phyloP scores from a whole-genome alignment of 2,113 vertebrate species.

The Carollia perspicillata region DNA sequence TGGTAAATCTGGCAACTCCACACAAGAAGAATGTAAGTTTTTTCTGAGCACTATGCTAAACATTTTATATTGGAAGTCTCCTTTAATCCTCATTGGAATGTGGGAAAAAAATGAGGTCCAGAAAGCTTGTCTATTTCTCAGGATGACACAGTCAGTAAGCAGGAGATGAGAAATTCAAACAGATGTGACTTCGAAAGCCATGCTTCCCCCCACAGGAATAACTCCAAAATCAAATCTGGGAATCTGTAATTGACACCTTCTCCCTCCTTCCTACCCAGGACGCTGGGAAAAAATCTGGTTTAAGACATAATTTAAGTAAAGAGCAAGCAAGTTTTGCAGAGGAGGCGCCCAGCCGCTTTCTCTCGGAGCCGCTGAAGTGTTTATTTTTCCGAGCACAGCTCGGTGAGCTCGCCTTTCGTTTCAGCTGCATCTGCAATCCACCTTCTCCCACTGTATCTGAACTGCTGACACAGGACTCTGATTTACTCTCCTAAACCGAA shows the following conservation, averaged over 20 bases:
- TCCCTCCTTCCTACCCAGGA: not conserved
- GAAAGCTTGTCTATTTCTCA: not conserved
- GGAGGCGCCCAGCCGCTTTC: not conserved
- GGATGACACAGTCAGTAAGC: not conserved
- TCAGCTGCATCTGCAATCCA: slow-evolving; percentile 53
- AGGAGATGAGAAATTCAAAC: not conserved
- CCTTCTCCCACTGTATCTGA: slow-evolving; percentile 55
- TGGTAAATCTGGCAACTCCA: not conserved
- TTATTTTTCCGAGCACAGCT: slow-evolving; percentile 27
- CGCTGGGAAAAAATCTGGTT: not conserved
- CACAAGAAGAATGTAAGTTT: not conserved
- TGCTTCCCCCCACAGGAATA: not conserved
- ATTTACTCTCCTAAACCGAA: slow-evolving; percentile 46
- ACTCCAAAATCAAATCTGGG: not conserved
- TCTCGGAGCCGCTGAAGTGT: not conserved
- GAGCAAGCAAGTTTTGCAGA: not conserved
- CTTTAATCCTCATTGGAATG: not conserved
- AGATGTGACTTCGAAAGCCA: not conserved
- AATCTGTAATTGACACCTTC: not conserved
- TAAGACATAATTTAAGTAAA: not conserved
- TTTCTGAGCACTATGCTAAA: not conserved
- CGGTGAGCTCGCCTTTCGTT: slow-evolving; percentile 35
- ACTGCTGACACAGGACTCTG: slow-evolving; percentile 68
- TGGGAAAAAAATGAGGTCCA: not conserved
- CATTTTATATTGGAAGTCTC: not conserved